Evolutionary conservation across 2,113 vertebrate genomes (phyloP), one percentile per base, ranked within the genome.

Genomic region (Pyxicephalus adspersus): DNA sequence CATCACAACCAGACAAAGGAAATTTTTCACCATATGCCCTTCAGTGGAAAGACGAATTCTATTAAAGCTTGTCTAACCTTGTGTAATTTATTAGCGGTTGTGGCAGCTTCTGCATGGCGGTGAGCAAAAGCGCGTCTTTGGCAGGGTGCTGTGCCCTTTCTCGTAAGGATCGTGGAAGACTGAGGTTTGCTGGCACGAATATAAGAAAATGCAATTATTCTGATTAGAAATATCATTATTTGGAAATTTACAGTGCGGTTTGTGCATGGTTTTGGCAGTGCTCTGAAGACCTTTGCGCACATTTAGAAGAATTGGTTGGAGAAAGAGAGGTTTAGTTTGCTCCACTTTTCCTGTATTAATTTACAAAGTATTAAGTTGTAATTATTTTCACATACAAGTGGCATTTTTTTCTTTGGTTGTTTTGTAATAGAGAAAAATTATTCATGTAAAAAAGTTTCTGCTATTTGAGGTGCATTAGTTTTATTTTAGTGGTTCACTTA

Each of bases 151-250:
- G 74, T 87, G 83, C 89, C 88, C 89, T 90, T 90, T 83, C 84
- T 83, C 38, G 8, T 13, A 87, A 84, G 91, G 86, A 87, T 86
- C 85, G 88, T 88, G 88, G 84, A 83, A 86, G 88, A 86, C 87
- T 85, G 15, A 87, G 91, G 91, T 87, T 91, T 87, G 84, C 88
- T 89, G 90, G 89, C 89, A 89, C 85, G 83, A 84, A 85, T 89
- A 87, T 85, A 90, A 83, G 83, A 80, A 89, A 90, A 93, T 91
- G 91, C 90, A 91, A 91, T 93, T 90, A 92, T 91, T 88, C 89
- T 89, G 90, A 91, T 91, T 92, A 92, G 85, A 89, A 89, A 91
- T 86, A 91, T 82, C 87, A 84, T 89, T 90, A 91, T 89, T 89
- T 88, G 88, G 85, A 91, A 89, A 86, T 90, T 90, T 88, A 87